Percentiles rank a stretch among this genome's conserved stretches.
These are phyloP conservation scores for Lordiphosa mommai DNA, from an alignment of 1,140 invertebrate species.

Conservation along the genomic window DNA sequence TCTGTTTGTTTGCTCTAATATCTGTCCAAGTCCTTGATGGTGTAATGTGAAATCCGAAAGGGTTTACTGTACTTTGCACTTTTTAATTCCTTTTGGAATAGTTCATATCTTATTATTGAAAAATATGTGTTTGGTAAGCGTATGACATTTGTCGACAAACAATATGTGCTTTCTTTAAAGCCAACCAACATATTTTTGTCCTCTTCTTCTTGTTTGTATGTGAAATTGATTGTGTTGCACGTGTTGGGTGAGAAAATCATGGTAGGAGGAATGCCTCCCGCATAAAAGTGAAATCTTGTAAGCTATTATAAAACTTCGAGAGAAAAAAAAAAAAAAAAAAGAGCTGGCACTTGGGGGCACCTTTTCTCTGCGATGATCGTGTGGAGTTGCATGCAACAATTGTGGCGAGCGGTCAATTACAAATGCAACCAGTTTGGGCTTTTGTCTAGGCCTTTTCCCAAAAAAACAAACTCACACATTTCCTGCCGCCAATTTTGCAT, in stretches of 20 bases:
- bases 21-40: too few relatives aligned
- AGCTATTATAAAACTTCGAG: slow-evolving; percentile 54
- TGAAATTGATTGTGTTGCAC: slow-evolving; percentile 25
- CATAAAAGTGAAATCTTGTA: slow-evolving; percentile 65
- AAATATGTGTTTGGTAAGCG: too few relatives aligned
- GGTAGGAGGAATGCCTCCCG: slow-evolving; percentile 22
- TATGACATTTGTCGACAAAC: too few relatives aligned
- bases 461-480: slow-evolving; percentile 20
- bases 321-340: slow-evolving; percentile 12
- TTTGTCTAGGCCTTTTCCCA: slow-evolving; percentile 2
- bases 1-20: too few relatives aligned
- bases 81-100: too few relatives aligned
- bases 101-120: too few relatives aligned
- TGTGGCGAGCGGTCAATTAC: slow-evolving; percentile 12
- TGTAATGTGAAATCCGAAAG: too few relatives aligned
- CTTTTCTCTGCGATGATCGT: slow-evolving; percentile 24
- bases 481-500: slow-evolving; percentile 62
- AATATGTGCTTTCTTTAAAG: not conserved
- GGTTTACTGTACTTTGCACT: too few relatives aligned
- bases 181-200: not conserved
- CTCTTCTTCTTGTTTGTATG: slow-evolving; percentile 4
- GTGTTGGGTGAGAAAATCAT: slow-evolving; percentile 8
- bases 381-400: slow-evolving; percentile 43
- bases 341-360: slow-evolving; percentile 10
- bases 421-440: slow-evolving; percentile 18